Evolutionary conservation across 30 jellyfish, hydroid and myxozoan species (phyloP).

Genomic region (Chironex yamaguchii): DNA sequence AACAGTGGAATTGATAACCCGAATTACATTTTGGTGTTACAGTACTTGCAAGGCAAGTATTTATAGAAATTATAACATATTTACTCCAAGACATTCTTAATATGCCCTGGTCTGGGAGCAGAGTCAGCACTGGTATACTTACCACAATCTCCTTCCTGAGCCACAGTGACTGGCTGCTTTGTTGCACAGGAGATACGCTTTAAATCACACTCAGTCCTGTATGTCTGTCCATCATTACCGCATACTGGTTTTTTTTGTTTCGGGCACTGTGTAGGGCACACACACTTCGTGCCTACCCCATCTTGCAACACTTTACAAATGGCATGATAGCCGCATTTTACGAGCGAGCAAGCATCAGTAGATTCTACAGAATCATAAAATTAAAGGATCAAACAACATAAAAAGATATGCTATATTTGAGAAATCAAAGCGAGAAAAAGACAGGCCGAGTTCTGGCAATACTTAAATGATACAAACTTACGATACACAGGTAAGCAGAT

Average conservation of each 20-base stretch:
- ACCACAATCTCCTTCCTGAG: slow-evolving; percentile 96
- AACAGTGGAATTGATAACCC: too few species aligned
- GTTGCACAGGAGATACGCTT: slow-evolving; percentile 73
- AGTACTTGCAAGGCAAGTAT: too few species aligned
- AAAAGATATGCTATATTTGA: too few species aligned
- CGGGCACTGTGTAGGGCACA: slow-evolving; percentile 86
- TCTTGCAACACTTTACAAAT: slow-evolving; percentile 73
- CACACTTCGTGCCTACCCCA: slow-evolving; percentile 75
- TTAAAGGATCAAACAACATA: background rate
- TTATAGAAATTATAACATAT: too few species aligned
- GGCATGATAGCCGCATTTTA: slow-evolving; percentile 80
- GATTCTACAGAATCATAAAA: slow-evolving; percentile 64
- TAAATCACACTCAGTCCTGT: slow-evolving; percentile 75
- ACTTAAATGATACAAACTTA: too few species aligned
- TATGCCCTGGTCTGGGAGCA: background rate
- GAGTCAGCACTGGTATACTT: background rate
- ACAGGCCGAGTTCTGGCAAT: too few species aligned
- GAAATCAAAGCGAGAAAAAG: background rate
- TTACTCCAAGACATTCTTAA: background rate
- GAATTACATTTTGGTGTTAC: too few species aligned
- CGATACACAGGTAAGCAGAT: too few species aligned
- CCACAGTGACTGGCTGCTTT: slow-evolving; percentile 74
- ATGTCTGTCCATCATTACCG: slow-evolving; percentile 96
- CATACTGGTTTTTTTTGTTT: slow-evolving; percentile 58
- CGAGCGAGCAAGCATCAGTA: slow-evolving; percentile 81